A percentile compares a stretch with the other conserved stretches of the same genome.
These are phyloP conservation scores for Ranitomeya variabilis DNA, from an alignment of 2,113 vertebrate species.

Conservation along the genomic window DNA sequence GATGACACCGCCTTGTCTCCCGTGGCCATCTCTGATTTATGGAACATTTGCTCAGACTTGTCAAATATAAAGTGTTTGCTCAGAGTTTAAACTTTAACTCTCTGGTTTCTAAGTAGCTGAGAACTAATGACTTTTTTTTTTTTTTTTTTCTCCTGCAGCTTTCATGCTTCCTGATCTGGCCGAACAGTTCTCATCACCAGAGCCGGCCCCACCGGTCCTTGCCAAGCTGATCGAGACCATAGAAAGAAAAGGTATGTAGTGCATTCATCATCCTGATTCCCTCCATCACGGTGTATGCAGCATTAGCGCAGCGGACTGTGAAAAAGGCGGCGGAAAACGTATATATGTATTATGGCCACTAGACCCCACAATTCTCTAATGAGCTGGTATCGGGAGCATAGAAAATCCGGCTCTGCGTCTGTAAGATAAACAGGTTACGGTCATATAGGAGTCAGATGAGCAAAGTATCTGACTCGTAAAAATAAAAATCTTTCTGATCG, in stretches of 20 bases:
- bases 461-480: no score
- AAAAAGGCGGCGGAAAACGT: no score
- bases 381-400: no score
- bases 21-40: not conserved
- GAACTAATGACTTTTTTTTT: constrained; percentile 47
- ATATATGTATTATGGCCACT: no score
- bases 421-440: no score
- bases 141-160: constrained; percentile 67
- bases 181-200: constrained; percentile 89
- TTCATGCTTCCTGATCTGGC: constrained; percentile 82
- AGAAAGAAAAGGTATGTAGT: constrained; percentile 88
- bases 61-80: constrained; percentile 45
- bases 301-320: no score
- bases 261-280: no score
- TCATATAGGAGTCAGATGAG: no score
- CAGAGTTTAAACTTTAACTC: constrained; percentile 48
- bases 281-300: no score
- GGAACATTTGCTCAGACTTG: constrained; percentile 52
- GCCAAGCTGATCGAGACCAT: constrained; percentile 86
- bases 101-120: constrained; percentile 23
- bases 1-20: not conserved
- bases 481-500: no score
- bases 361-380: no score
- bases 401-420: no score
- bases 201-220: constrained; percentile 82